These are phyloP conservation scores for Cephalopterus ornatus DNA, from an alignment of 2,113 vertebrate species.

Conservation along the genomic window DNA sequence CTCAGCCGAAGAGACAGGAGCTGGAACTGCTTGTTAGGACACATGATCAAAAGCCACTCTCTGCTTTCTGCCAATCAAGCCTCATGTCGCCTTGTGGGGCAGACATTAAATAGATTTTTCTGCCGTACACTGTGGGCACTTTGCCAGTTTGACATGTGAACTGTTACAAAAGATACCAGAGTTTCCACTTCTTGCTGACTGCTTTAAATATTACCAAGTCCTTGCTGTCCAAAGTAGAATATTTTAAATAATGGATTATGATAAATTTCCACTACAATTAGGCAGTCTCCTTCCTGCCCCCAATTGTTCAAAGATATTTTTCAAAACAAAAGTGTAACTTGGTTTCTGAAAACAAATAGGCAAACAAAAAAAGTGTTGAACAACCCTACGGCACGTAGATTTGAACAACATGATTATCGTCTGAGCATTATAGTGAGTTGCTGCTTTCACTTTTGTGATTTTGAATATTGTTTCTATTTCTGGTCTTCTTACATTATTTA, in stretches of 20 bases:
- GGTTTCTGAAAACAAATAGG: slow-evolving; percentile 39
- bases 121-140: slow-evolving; percentile 81
- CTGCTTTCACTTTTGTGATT: not conserved
- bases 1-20: slow-evolving; percentile 91
- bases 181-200: slow-evolving; percentile 77
- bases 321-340: slow-evolving; percentile 31
- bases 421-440: not conserved
- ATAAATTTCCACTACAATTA: slow-evolving; percentile 67
- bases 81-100: slow-evolving; percentile 91
- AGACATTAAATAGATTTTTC: slow-evolving; percentile 94
- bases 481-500: slow-evolving; percentile 29
- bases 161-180: slow-evolving; percentile 85
- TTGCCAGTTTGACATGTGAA: slow-evolving; percentile 92
- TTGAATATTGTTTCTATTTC: slow-evolving; percentile 23
- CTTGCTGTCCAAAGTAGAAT: slow-evolving; percentile 72
- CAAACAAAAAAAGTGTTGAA: slow-evolving; percentile 32
- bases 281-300: slow-evolving; percentile 32
- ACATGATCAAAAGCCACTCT: slow-evolving; percentile 95
- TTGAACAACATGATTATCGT: slow-evolving; percentile 49
- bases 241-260: slow-evolving; percentile 71
- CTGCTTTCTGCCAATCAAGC: slow-evolving; percentile 95
- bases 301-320: slow-evolving; percentile 39
- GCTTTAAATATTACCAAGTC: slow-evolving; percentile 75
- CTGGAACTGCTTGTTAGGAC: slow-evolving; percentile 98
- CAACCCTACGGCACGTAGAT: slow-evolving; percentile 5